Conservation (phyloP, 1,140 invertebrate species). For the Limonius californicus region DNA sequence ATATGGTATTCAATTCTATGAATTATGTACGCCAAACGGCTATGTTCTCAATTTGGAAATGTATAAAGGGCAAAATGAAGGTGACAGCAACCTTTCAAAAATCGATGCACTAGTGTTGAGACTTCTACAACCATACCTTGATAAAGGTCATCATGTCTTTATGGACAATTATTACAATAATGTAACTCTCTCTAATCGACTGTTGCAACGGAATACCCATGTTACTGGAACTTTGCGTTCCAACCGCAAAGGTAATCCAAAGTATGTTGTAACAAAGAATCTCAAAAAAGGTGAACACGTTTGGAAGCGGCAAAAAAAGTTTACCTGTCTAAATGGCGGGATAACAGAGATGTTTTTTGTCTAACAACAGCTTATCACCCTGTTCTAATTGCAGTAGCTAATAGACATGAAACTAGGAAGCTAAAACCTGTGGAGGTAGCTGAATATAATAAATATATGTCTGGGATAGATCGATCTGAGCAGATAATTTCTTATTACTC, state of each 20-base stretch:
- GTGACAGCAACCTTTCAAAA: conserved; percentile 21
- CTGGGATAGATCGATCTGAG: conserved; percentile 35
- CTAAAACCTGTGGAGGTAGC: conserved; percentile 33
- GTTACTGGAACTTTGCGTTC: neutral
- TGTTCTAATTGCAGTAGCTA: conserved; percentile 27
- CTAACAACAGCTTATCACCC: conserved; percentile 30
- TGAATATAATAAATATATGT: conserved; percentile 40
- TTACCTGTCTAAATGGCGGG: neutral
- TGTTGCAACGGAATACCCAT: neutral
- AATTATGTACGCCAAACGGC: conserved; percentile 31
- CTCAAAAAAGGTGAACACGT: neutral
- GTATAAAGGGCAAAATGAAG: conserved; percentile 32
- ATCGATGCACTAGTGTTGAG: conserved; percentile 25
- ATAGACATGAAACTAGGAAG: conserved; percentile 26
- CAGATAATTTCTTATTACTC: conserved; percentile 40
- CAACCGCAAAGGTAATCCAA: neutral
- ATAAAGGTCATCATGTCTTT: conserved; percentile 37
- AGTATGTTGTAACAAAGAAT: neutral
- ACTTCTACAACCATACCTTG: conserved; percentile 34
- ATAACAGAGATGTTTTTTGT: conserved; percentile 17
- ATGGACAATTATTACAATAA: conserved; percentile 41
- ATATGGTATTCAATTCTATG: conserved; percentile 42
- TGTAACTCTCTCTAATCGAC: neutral
- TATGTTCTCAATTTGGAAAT: conserved; percentile 42
- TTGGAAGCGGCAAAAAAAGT: neutral